phyloP scores from a whole-genome alignment of 2,113 vertebrate genomes.

The Notothenia rossii region DNA sequence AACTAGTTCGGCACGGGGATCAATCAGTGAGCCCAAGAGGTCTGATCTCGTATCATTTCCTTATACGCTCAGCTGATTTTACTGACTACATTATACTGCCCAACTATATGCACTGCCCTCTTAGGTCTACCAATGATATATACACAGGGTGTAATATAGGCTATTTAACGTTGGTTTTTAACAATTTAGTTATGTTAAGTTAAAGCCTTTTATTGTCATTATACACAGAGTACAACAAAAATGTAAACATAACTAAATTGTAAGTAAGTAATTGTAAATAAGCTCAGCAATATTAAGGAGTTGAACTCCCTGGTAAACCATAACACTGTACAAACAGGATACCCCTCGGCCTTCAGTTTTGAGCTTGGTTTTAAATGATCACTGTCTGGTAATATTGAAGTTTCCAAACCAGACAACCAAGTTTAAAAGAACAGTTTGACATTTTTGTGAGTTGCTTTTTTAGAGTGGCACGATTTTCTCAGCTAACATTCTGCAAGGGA shows the following conservation, averaged over 20 bases:
- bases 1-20: slow-evolving; percentile 41
- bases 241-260: too few relatives aligned
- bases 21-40: slow-evolving; percentile 47
- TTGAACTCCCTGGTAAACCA: background rate
- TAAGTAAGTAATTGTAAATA: too few relatives aligned
- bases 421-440: background rate
- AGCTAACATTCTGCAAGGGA: background rate
- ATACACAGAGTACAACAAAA: too few relatives aligned
- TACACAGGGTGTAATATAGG: background rate
- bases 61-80: slow-evolving; percentile 27
- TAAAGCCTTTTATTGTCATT: too few relatives aligned
- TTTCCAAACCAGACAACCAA: background rate
- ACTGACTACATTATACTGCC: background rate
- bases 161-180: background rate
- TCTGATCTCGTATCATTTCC: slow-evolving; percentile 37
- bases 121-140: background rate
- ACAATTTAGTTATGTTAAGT: too few relatives aligned
- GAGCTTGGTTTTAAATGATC: background rate
- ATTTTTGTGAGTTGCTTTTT: background rate
- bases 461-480: background rate
- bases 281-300: background rate
- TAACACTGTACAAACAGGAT: background rate
- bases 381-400: background rate
- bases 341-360: too few relatives aligned
- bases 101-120: slow-evolving; percentile 1